phyloP scores from a whole-genome alignment of 2,113 vertebrate genomes.

The Petromus typicus region DNA sequence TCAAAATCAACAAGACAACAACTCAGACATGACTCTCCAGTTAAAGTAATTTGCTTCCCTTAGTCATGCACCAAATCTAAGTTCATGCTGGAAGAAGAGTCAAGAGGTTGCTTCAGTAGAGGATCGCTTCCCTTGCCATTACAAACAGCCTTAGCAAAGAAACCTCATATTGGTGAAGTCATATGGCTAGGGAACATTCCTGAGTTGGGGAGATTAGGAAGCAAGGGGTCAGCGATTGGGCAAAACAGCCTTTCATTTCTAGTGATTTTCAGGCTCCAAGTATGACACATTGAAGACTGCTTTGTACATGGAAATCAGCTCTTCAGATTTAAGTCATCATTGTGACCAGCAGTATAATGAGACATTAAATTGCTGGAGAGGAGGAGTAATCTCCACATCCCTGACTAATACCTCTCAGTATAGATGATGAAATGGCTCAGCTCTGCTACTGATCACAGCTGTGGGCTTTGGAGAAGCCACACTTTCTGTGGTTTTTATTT shows the following conservation, averaged over 20 bases:
- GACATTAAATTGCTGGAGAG: neutral
- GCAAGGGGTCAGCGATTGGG: neutral
- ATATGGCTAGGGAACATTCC: neutral
- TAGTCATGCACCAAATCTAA: neutral
- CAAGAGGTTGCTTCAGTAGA: constrained; percentile 11
- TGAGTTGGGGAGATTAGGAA: neutral
- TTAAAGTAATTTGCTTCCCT: neutral
- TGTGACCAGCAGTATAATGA: neutral
- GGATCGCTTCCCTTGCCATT: neutral
- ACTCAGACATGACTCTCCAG: neutral
- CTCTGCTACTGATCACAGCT: neutral
- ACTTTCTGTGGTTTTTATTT: neutral
- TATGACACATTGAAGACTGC: neutral
- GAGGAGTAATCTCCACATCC: neutral
- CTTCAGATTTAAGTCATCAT: neutral
- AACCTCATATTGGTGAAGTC: neutral
- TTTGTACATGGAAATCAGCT: neutral
- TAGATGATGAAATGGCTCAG: neutral
- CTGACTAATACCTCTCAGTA: neutral
- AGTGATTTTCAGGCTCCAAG: constrained; percentile 32
- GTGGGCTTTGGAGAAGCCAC: neutral
- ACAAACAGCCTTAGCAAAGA: constrained; percentile 8
- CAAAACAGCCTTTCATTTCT: neutral
- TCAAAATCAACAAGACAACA: constrained; percentile 48
- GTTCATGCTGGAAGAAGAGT: neutral